A percentile compares a stretch with the other conserved stretches of the same genome.
Conservation (phyloP, 2,888 invertebrate species). For the Aphodius sticticus region DNA sequence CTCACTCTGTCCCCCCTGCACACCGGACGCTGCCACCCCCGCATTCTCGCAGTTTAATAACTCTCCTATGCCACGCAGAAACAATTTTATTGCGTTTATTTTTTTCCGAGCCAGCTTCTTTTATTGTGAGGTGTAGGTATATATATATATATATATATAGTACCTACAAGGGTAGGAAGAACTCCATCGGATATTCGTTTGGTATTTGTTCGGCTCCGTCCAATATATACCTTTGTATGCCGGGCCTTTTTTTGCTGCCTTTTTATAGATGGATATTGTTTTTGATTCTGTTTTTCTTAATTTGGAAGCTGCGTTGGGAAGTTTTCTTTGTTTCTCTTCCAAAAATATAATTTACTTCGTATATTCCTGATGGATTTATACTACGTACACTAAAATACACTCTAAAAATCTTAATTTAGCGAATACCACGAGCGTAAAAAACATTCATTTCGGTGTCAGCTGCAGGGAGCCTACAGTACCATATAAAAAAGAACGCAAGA, state of each 20-base stretch:
- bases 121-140: neutral
- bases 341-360: too few species aligned
- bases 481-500: neutral
- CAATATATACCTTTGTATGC: too few species aligned
- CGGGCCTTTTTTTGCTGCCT: too few species aligned
- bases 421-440: neutral
- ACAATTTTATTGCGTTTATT: neutral
- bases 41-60: neutral
- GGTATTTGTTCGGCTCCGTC: neutral
- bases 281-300: too few species aligned
- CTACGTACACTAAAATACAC: too few species aligned
- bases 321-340: too few species aligned
- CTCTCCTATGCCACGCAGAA: neutral
- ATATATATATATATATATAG: neutral
- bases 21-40: neutral
- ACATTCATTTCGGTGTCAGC: neutral
- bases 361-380: too few species aligned
- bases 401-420: neutral
- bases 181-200: neutral
- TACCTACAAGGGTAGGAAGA: neutral
- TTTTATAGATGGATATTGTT: too few species aligned
- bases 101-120: neutral
- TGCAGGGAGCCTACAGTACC: neutral
- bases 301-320: too few species aligned
- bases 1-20: constrained; percentile 12